phyloP scores from a whole-genome alignment of 2,888 invertebrate species.

The Agrochola lota region DNA sequence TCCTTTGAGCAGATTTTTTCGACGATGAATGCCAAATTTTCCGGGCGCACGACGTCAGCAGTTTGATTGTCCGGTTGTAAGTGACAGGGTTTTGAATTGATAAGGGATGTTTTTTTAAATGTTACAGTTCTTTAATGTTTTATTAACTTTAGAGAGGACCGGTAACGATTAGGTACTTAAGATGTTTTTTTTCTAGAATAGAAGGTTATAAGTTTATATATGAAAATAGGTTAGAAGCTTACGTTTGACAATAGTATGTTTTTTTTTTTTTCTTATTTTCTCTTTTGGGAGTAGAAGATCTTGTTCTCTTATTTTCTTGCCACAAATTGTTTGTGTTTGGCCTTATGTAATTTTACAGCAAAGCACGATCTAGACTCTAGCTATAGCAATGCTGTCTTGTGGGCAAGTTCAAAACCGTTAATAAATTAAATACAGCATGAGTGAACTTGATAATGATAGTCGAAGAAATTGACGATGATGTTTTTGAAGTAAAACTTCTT shows the following conservation, averaged over 20 bases:
- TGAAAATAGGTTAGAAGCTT: too few species aligned
- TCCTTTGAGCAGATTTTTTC: conserved; percentile 64
- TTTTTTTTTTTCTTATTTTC: neutral
- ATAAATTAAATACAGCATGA: neutral
- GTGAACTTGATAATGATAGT: too few species aligned
- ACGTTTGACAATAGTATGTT: neutral
- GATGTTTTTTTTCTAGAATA: neutral
- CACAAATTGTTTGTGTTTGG: neutral
- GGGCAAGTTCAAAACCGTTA: neutral
- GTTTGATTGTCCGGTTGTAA: conserved; percentile 70
- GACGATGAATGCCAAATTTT: conserved; percentile 73
- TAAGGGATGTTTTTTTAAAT: conserved; percentile 47
- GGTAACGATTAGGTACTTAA: neutral
- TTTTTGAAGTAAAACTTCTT: too few species aligned
- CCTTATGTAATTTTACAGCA: neutral
- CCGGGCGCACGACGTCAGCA: conserved; percentile 71
- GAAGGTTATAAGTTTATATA: too few species aligned
- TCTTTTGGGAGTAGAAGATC: neutral
- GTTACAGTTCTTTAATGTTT: conserved; percentile 28
- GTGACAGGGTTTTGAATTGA: conserved; percentile 61
- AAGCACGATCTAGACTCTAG: neutral
- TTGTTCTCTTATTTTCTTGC: neutral
- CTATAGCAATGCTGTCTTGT: neutral
- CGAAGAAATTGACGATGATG: neutral
- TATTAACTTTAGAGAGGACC: neutral